Percentiles rank a stretch among this genome's conserved stretches.
Evolutionary conservation across 2,797 vertebrate species (phyloP).

Genomic region (Protonibea diacanthus): DNA sequence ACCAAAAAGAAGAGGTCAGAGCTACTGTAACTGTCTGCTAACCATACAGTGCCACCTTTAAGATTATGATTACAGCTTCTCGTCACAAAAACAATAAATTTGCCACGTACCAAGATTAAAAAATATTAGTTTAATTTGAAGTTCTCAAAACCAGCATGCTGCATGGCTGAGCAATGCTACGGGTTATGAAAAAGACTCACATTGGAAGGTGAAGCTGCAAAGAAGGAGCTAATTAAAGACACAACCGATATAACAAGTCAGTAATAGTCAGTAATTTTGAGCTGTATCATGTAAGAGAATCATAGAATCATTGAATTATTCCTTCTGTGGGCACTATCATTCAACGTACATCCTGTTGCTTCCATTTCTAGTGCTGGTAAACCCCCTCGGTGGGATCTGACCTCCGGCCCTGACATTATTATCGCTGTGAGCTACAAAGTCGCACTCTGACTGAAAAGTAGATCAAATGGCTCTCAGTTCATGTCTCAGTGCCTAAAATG

Average conservation of each 20-base stretch:
- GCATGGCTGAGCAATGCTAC: background rate
- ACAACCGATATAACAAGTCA: background rate
- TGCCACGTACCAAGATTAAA: background rate
- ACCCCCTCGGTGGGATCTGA: conserved; percentile 25
- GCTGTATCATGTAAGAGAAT: conserved; percentile 8
- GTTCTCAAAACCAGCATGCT: background rate
- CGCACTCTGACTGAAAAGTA: conserved; percentile 38
- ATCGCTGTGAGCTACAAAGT: conserved; percentile 35
- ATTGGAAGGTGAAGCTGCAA: background rate
- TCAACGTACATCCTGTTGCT: conserved; percentile 22
- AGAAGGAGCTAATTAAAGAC: background rate
- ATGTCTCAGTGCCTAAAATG: conserved; percentile 20
- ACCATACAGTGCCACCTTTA: background rate
- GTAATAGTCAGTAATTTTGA: background rate
- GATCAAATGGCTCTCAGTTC: conserved; percentile 45
- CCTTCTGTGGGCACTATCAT: background rate
- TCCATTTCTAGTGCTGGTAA: conserved; percentile 15
- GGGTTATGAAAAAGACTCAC: background rate
- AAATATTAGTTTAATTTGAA: background rate
- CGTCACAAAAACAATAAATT: background rate
- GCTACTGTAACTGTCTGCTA: too few species aligned
- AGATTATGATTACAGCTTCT: background rate
- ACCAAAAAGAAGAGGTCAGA: too few species aligned
- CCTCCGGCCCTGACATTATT: conserved; percentile 39
- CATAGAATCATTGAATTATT: background rate